Evolutionary conservation across 23 tunicate genomes (phyloP), one percentile per base, ranked within the genome.

Genomic region (Halocynthia roretzi): DNA sequence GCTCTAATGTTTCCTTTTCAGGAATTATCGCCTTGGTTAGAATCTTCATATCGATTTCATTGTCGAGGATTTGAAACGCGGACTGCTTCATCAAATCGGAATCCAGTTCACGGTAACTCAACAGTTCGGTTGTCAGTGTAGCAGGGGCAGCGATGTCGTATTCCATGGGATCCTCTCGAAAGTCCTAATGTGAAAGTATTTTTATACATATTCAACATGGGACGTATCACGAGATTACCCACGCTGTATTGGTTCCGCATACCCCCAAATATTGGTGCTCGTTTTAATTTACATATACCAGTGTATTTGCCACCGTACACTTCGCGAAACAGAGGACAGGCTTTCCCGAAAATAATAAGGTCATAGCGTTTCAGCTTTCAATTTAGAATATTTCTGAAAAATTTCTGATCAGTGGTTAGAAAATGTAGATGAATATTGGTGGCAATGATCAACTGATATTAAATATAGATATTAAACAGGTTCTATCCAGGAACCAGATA

Each of bases 51-150:
- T 74, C 78, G n/a, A 74, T 54, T 54, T 74, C 68, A 44, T 74
- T 74, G 78, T 74, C 78, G 48, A 74, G 63, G n/a, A 74, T 54
- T 54, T 53, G 56, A 74, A 74, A 74, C 78, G 63, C 78, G 9
- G 78, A 74, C 56, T 74, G 78, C 56, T 64, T 10, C 68, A 74
- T 15, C 60, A 74, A 18, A 18, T 74, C 68, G 2, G 78, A 52
- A n/a, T 74, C 78, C 40, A 74, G 63, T 54, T 74, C 78, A 8
- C 63, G 65, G 21, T 74, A 74, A 22, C 7, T 50, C 17, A 74
- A 64, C 10, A 74, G 2, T 53, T 74, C 78, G n/a, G 55, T 53
- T 6, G 56, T 54, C 56, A 74, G 31, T 0, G 78, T 48, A 7
- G 62, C 11, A 10, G 78, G 78, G 22, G 56, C 60, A 40, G 78